Base-by-base conservation (phyloP, 2,113 vertebrate species). In the Archocentrus centrarchus region DNA sequence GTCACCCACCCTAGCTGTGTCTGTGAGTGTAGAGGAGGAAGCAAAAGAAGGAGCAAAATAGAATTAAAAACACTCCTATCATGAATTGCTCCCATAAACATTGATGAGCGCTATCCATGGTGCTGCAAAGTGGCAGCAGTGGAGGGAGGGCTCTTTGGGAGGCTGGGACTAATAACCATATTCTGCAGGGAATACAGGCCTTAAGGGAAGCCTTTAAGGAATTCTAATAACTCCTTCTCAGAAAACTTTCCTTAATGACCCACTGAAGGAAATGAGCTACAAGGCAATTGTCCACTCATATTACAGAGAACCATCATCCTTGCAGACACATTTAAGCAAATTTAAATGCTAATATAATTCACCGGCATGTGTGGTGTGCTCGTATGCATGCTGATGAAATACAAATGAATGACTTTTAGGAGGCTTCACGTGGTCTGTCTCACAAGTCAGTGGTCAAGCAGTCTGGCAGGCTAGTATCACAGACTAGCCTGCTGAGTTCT, bases 331-430 rank as follows among this genome's bases (percentile, higher is more conserved):
- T 88, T 91, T 86, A 91, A 86, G 80, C 85, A 89, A 68, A 93
- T 93, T 95, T 89, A 93, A 92, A 93, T 94, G 89, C 86, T 87
- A 93, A 94, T 93, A 60, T 41, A 82, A 86, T 82, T 92, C 84
- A 80, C 35, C 9, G 5, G 78, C 78, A 83, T 83, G 84, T 88
- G 84, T 75, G 80, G 82, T 1, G 3, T 57, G 22, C 75, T 81
- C 10, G 11, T 63, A 39, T 53, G 78, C 83, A 90, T 83, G 90
- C 81, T 82, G 86, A 92, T 93, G 90, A 93, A 89, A 92, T 80
- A 76, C 91, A 90, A 84, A 84, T 81, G 81, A 86, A 83, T 81
- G 85, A 59, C 58, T 85, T 83, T 73, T 86, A 64, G 82, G 80
- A 82, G 84, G 79, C 64, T 81, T 75, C 92, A 84, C 22, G n/a